A percentile compares a stretch with the other conserved stretches of the same genome.
Evolutionary conservation across 2,113 vertebrate genomes (phyloP).

Genomic region (Tenrec ecaudatus): DNA sequence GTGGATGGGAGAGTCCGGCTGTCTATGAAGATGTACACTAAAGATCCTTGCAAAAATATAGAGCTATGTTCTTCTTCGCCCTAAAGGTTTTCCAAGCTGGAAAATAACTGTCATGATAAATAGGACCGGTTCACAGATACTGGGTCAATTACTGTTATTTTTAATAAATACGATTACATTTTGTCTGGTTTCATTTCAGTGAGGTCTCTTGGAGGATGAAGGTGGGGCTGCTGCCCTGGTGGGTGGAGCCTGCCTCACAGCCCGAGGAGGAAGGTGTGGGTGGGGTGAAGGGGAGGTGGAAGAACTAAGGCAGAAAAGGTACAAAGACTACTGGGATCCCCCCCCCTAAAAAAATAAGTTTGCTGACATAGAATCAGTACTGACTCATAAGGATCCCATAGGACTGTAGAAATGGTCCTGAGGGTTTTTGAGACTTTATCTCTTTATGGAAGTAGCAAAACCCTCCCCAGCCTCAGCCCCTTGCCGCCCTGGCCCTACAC

Average conservation of each 20-base stretch:
- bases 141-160: neutral
- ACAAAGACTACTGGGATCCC: neutral
- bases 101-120: too few species aligned
- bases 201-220: slow-evolving; percentile 89
- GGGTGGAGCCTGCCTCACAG: slow-evolving; percentile 55
- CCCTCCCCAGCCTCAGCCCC: neutral
- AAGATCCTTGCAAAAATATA: slow-evolving; percentile 34
- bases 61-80: neutral
- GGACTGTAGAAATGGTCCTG: too few species aligned
- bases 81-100: neutral
- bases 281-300: neutral
- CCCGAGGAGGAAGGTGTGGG: neutral
- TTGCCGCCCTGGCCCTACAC: slow-evolving; percentile 50
- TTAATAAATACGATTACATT: neutral
- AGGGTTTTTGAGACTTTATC: too few species aligned
- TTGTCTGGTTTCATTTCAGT: slow-evolving; percentile 61
- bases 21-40: neutral
- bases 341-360: too few species aligned
- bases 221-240: slow-evolving; percentile 65
- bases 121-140: neutral
- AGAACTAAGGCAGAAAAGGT: neutral
- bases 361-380: too few species aligned
- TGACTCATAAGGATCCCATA: too few species aligned
- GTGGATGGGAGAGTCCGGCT: neutral
- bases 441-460: neutral